Base-by-base conservation (phyloP, 2,113 vertebrate genomes). In the Tringa solitaria region DNA sequence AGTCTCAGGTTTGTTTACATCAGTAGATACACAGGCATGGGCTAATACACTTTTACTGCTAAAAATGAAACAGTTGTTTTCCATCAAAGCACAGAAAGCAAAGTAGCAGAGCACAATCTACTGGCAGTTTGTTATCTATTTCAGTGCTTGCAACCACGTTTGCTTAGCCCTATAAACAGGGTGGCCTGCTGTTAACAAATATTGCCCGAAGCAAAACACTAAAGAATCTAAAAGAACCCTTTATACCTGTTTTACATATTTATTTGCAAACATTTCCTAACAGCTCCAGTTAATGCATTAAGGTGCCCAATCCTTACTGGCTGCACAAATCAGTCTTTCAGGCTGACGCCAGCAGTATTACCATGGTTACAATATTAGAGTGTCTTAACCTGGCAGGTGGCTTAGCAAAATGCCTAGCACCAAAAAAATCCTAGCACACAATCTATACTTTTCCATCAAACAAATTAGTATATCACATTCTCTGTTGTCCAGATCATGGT, bases 351-450 rank as follows among this genome's bases (percentile, higher is more conserved):
- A 87, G 84, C 84, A 37, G 57, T 48, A 97, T 96, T 91, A n/a
- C 91, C 95, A 96, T 95, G 96, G 95, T 94, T 94, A 97, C 93
- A 2, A 85, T 87, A 89, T 85, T 91, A 93, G 77, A 83, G 84
- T 89, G 80, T 65, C 89, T 97, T 95, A 95, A 96, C 95, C 94
- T 95, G 91, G 91, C 91, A 93, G 95, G 95, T 94, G 93, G 91
- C 65, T 93, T 93, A 91, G 90, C 81, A 73, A 94, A 91, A 93
- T n/a, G 70, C 69, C 10, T 5, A 43, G 23, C 82, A 63, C 74
- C 6, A 14, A 89, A 89, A 54, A 81, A 96, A n/a, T 87, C 61
- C 84, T 89, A 76, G 84, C 67, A 91, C 11, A 17, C 74, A 82
- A 69, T 65, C 89, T 76, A 75, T 83, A 87, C 50, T 89, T 96